Percentiles rank a stretch among this genome's conserved stretches.
phyloP scores from a whole-genome alignment of 2,888 invertebrate species.

The Lapara coniferarum region DNA sequence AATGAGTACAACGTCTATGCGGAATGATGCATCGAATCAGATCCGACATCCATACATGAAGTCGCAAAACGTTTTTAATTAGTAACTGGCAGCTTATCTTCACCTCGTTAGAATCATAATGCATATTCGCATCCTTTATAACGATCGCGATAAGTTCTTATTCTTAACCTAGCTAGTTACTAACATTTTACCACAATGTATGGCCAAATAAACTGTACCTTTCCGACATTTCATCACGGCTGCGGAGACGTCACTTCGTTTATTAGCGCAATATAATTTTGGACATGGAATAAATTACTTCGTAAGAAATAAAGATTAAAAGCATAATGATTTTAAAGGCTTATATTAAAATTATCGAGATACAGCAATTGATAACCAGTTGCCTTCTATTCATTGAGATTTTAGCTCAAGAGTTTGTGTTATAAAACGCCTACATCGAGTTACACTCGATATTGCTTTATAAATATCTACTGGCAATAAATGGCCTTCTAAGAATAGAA shows the following conservation, averaged over 20 bases:
- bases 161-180: too few relatives aligned
- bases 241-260: too few relatives aligned
- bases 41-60: not conserved
- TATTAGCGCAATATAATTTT: too few relatives aligned
- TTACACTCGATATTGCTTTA: not conserved
- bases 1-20: too few relatives aligned
- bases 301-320: not conserved
- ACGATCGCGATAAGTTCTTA: too few relatives aligned
- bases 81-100: not conserved
- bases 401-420: not conserved
- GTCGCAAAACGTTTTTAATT: not conserved
- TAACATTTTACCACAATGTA: too few relatives aligned
- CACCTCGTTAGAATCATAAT: not conserved
- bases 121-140: too few relatives aligned
- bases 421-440: not conserved
- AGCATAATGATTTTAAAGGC: not conserved
- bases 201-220: too few relatives aligned
- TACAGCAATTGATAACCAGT: not conserved
- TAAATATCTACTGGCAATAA: slow-evolving; percentile 7
- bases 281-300: too few relatives aligned
- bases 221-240: too few relatives aligned
- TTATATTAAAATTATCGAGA: not conserved
- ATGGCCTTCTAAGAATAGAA: slow-evolving; percentile 7
- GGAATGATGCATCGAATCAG: too few relatives aligned
- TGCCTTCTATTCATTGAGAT: not conserved